phyloP scores from a whole-genome alignment of 2,888 invertebrate species.

The Drosophila prostipennis region DNA sequence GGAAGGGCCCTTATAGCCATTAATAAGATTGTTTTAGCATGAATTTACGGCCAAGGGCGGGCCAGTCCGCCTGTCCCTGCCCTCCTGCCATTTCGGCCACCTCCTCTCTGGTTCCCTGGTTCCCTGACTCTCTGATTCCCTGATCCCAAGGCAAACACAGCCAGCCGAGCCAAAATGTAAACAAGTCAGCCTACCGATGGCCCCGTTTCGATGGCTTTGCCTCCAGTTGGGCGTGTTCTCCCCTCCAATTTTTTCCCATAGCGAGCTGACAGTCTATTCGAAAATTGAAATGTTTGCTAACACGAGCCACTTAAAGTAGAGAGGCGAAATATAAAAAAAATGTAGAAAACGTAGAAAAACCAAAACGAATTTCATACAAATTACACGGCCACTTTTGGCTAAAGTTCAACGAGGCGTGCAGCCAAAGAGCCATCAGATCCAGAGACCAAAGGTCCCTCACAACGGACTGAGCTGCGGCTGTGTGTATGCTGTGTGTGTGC shows the following conservation, averaged over 20 bases:
- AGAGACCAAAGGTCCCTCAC: constrained; percentile 28
- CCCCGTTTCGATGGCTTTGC: constrained; percentile 31
- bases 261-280: constrained; percentile 44
- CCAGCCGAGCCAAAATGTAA: constrained; percentile 45
- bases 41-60: constrained; percentile 69
- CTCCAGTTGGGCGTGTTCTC: constrained; percentile 14
- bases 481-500: constrained; percentile 19
- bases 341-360: constrained; percentile 21
- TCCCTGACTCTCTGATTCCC: background rate
- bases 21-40: constrained; percentile 80
- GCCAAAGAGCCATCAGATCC: constrained; percentile 46
- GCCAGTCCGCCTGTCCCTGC: constrained; percentile 5
- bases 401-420: constrained; percentile 67
- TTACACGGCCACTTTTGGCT: constrained; percentile 72
- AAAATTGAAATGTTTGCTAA: constrained; percentile 77
- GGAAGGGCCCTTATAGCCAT: constrained; percentile 60
- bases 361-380: constrained; percentile 66
- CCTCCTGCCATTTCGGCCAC: constrained; percentile 5
- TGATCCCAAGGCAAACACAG: constrained; percentile 35
- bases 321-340: constrained; percentile 9
- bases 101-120: too few species aligned
- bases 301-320: constrained; percentile 50
- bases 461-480: constrained; percentile 7
- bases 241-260: background rate
- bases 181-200: constrained; percentile 46